Conservation (phyloP, 2,113 vertebrate species). For the Siphamia tubifer region DNA sequence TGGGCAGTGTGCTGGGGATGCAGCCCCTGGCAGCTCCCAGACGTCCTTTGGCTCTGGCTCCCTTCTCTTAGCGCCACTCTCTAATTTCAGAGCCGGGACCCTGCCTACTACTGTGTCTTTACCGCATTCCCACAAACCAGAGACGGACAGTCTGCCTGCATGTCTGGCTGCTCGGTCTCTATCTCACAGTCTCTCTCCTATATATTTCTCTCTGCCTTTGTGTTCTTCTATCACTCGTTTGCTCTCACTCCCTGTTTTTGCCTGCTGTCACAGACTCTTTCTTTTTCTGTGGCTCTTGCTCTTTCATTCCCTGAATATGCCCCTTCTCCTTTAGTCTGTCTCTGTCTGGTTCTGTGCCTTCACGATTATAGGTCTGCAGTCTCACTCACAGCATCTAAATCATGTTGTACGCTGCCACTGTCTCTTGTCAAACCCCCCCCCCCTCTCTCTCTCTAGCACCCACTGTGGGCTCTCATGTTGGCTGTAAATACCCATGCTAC, state of each 20-base stretch:
- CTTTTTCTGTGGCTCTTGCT: constrained; percentile 30
- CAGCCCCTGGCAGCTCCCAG: constrained; percentile 73
- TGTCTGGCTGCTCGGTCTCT: constrained; percentile 60
- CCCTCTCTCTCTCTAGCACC: constrained; percentile 33
- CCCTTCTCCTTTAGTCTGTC: constrained; percentile 38
- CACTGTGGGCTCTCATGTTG: constrained; percentile 43
- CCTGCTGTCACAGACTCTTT: constrained; percentile 20
- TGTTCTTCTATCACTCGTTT: constrained; percentile 35
- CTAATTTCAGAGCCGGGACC: constrained; percentile 75
- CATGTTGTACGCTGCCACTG: constrained; percentile 57
- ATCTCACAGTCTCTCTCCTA: constrained; percentile 33
- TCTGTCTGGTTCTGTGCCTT: constrained; percentile 51
- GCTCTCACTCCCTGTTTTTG: constrained; percentile 38
- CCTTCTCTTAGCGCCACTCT: constrained; percentile 73
- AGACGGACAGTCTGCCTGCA: constrained; percentile 75
- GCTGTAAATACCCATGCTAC: constrained; percentile 59
- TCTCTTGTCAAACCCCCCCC: constrained; percentile 50
- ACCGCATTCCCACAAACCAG: constrained; percentile 77
- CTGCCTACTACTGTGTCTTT: constrained; percentile 73
- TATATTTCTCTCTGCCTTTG: constrained; percentile 37
- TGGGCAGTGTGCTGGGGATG: constrained; percentile 62
- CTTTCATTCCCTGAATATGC: constrained; percentile 28
- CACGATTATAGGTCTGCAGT: constrained; percentile 67
- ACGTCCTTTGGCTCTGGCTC: constrained; percentile 69
- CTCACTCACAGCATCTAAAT: constrained; percentile 71